phyloP scores from a whole-genome alignment of 2,888 invertebrate genomes.

The Eupithecia inturbata region DNA sequence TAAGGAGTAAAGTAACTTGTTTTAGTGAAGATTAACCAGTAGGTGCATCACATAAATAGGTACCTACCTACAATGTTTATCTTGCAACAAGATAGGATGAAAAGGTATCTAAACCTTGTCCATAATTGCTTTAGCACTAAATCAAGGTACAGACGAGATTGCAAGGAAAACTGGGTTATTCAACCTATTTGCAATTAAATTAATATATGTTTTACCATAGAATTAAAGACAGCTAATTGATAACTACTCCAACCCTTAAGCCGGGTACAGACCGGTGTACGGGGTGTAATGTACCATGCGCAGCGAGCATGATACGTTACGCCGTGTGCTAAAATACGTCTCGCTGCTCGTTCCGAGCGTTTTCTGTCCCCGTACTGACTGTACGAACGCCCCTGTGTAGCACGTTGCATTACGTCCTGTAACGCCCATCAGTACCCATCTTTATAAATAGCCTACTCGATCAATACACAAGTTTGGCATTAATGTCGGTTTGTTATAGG shows the following conservation, averaged over 20 bases:
- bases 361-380: no score
- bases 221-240: not conserved
- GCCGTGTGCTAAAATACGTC: no score
- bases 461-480: not conserved
- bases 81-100: not conserved
- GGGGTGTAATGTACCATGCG: no score
- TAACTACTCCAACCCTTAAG: not conserved
- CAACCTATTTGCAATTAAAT: constrained; percentile 64
- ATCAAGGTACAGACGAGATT: constrained; percentile 7
- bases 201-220: not conserved
- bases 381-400: no score
- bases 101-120: constrained; percentile 24
- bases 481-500: not conserved
- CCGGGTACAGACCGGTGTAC: no score
- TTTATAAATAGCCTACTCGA: constrained; percentile 1
- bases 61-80: not conserved
- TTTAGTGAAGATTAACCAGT: constrained; percentile 8
- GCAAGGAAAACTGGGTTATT: constrained; percentile 78
- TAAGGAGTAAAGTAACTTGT: not conserved
- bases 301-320: no score
- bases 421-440: no score
- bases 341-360: no score
- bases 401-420: no score
- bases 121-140: constrained; percentile 62
- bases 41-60: not conserved